Evolutionary conservation across 2,888 invertebrate species (phyloP), one percentile per base, ranked within the genome.

Genomic region (Osedax frankpressi): DNA sequence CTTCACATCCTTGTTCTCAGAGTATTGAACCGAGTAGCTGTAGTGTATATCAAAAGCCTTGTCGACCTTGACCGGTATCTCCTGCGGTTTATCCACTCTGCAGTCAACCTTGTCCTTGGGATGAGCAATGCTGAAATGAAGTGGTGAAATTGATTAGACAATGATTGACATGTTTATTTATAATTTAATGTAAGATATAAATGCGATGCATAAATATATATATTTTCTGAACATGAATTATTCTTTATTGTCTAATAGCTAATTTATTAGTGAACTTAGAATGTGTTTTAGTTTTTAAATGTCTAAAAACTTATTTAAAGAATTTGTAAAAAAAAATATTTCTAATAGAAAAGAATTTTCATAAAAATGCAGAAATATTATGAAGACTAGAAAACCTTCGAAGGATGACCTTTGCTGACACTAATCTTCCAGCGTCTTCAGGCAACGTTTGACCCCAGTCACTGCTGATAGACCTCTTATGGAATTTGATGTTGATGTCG

Each of bases 391-490:
- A n/a, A n/a, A 77, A 86, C 84, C 86, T 87, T 75, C 83, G 80
- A 11, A 87, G 86, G 63, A 79, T 80, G n/a, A 87, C 81, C 77
- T 85, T 86, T 62, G 87, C 86, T 2, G 85, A 86, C 75, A 90
- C 87, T 78, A 98, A 95, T 73, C 97, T 88, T 59, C 89, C 90
- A 69, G 89, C 88, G 79, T 91, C 90, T 3, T 88, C 88, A 28
- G 87, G 88, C n/a, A 90, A 92, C 91, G 91, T 93, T n/a, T 93
- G 92, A 26, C 91, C 94, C 93, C 92, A 94, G 27, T 94, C 93
- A 81, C 94, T 94, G 3, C 88, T 86, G 25, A 86, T 88, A 1
- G 93, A 93, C 19, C 28, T 71, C 80, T 92, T 93, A 85, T 97
- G 95, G 86, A 95, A 98, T 65, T 77, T 80, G 71, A 98, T 91